Base-by-base conservation (phyloP, 2,797 vertebrate genomes). In the Acanthis flammea region DNA sequence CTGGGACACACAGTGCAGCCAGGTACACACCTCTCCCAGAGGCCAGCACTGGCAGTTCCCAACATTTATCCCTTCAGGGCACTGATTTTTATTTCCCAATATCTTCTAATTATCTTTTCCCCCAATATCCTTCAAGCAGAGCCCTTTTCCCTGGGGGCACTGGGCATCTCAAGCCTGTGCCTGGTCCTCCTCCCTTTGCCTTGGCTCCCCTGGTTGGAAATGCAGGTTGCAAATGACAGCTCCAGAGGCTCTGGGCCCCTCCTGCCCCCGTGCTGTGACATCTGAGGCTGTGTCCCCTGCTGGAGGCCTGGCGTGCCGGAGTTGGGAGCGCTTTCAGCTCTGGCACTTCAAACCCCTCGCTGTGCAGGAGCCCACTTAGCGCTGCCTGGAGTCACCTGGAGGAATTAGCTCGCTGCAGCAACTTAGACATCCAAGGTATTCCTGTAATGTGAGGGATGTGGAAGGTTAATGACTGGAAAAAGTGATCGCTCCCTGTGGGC, bases 391-490 rank as follows among this genome's bases (percentile, higher is more conserved):
- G 94, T 95, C 94, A 95, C 97, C 95, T 95, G 96, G 55, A 87
- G 68, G 96, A 96, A 94, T 86, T 53, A 91, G 81, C 86, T 95
- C 81, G 3, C 96, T 92, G 93, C 88, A 37, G 96, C 86, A 39
- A 50, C 94, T 66, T 16, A 68, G 86, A 88, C 93, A 93, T 73
- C 91, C 96, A 44, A 92, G 88, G 81, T 87, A 92, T 86, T 80
- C 88, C 10, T 63, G 66, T 95, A 96, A 95, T 87, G 95, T 10
- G 88, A 79, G 94, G 95, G 97, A 97, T 83, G 96, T 83, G 92
- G 25, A 39, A 95, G 96, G 96, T 97, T 96, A 96, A 97, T 96
- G 95, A 96, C 95, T 95, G 96, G 92, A 87, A 94, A 94, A 97
- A 96, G 90, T 73, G 92, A 94, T 96, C 8, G 48, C 95, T 97